These are phyloP conservation scores for Drosophila lini DNA, from an alignment of 1,140 invertebrate species.

Conservation along the genomic window DNA sequence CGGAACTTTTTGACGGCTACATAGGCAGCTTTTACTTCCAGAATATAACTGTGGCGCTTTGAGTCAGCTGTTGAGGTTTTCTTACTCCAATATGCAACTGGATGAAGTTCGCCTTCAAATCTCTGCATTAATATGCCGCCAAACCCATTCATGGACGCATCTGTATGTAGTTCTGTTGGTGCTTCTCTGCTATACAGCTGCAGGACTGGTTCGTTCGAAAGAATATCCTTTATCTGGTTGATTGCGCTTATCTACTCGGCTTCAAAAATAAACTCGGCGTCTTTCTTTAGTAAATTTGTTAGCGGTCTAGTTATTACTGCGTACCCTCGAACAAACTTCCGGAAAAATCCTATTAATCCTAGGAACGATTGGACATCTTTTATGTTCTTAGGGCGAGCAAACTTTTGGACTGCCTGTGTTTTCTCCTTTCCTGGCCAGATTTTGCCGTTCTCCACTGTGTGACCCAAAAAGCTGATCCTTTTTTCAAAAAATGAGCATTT, in stretches of 20 bases:
- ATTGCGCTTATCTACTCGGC: background rate
- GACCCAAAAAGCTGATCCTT: background rate
- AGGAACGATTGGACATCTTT: background rate
- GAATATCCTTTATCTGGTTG: background rate
- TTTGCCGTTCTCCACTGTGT: background rate
- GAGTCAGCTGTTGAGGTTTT: background rate
- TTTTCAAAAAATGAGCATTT: background rate
- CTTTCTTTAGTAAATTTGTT: conserved; percentile 1
- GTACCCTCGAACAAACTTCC: background rate
- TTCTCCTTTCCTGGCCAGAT: background rate
- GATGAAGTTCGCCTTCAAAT: background rate
- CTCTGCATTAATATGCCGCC: background rate
- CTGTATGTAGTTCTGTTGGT: background rate
- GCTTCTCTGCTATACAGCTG: background rate
- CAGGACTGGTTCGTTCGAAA: background rate
- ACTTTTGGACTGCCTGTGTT: background rate
- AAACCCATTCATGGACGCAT: background rate
- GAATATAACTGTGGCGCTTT: background rate
- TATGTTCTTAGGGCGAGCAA: background rate
- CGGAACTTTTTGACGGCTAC: too few species aligned
- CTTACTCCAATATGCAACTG: background rate
- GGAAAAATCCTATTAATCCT: background rate
- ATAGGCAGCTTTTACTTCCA: too few species aligned
- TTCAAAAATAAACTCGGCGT: background rate
- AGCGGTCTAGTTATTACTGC: background rate